These are phyloP conservation scores for Aethes cnicana DNA, from an alignment of 2,888 invertebrate species.

Conservation along the genomic window DNA sequence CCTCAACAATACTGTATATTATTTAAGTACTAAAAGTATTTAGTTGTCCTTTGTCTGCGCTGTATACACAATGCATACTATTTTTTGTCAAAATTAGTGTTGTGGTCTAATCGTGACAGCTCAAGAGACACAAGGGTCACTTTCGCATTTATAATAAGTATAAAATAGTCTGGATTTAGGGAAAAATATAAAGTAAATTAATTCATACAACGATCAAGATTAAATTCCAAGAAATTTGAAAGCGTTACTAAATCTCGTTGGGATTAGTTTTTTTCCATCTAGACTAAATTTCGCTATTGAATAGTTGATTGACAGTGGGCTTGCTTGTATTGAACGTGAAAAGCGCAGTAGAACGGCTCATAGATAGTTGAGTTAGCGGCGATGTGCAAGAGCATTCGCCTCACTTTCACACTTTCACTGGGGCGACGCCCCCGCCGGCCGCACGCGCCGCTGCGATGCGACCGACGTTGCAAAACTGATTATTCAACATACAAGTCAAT, in stretches of 20 bases:
- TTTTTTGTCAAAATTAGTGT: too few species aligned
- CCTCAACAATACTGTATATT: too few species aligned
- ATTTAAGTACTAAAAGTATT: too few species aligned
- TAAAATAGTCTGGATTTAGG: too few species aligned
- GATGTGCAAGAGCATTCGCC: constrained; percentile 66
- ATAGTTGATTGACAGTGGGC: constrained; percentile 20
- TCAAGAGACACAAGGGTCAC: too few species aligned
- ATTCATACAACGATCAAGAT: too few species aligned
- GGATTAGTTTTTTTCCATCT: not conserved
- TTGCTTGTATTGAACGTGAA: constrained; percentile 43
- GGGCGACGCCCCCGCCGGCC: constrained; percentile 70
- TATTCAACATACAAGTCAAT: constrained; percentile 58
- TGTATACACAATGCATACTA: too few species aligned
- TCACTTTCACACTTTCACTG: constrained; percentile 83
- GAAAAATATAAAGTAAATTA: too few species aligned
- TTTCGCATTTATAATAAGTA: too few species aligned
- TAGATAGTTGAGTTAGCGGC: constrained; percentile 37
- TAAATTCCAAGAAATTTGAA: not conserved
- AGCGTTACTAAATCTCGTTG: not conserved
- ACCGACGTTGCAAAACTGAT: constrained; percentile 70
- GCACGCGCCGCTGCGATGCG: constrained; percentile 49
- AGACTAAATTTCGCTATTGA: not conserved
- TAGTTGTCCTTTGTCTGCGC: too few species aligned
- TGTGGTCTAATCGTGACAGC: too few species aligned
- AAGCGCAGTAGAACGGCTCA: constrained; percentile 37